Conservation (phyloP, 2,888 invertebrate species). For the Dynastes grantii region DNA sequence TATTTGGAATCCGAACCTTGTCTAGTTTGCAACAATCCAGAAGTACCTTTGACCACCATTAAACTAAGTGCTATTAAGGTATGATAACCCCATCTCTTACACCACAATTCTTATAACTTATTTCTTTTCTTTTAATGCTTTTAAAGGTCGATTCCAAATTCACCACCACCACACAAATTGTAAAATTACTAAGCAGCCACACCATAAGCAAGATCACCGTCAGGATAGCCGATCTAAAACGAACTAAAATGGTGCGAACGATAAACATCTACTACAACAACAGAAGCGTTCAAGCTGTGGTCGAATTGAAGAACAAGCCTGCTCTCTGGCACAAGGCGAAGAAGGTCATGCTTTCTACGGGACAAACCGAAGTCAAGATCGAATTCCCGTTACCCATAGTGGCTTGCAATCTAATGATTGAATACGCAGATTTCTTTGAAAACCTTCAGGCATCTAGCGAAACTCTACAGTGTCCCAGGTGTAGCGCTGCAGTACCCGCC, state of each 20-base stretch:
- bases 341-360: slow-evolving; percentile 89
- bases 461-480: slow-evolving; percentile 95
- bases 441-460: slow-evolving; percentile 95
- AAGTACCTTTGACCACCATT: slow-evolving; percentile 91
- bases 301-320: slow-evolving; percentile 96
- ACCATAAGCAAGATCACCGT: slow-evolving; percentile 95
- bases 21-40: slow-evolving; percentile 97
- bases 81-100: too few relatives aligned
- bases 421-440: slow-evolving; percentile 98
- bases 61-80: slow-evolving; percentile 95
- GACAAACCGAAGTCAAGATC: slow-evolving; percentile 96
- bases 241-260: slow-evolving; percentile 97
- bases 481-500: slow-evolving; percentile 96
- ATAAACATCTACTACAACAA: slow-evolving; percentile 98
- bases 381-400: slow-evolving; percentile 98
- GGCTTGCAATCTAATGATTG: slow-evolving; percentile 98
- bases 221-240: slow-evolving; percentile 94
- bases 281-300: slow-evolving; percentile 95
- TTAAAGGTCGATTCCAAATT: slow-evolving; percentile 92
- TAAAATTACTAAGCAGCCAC: slow-evolving; percentile 95
- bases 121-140: not conserved
- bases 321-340: slow-evolving; percentile 98
- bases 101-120: too few relatives aligned
- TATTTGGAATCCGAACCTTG: slow-evolving; percentile 98
- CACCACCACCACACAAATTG: slow-evolving; percentile 97